These are phyloP conservation scores for Regulus satrapa DNA, from an alignment of 2,113 vertebrate species.

Conservation along the genomic window DNA sequence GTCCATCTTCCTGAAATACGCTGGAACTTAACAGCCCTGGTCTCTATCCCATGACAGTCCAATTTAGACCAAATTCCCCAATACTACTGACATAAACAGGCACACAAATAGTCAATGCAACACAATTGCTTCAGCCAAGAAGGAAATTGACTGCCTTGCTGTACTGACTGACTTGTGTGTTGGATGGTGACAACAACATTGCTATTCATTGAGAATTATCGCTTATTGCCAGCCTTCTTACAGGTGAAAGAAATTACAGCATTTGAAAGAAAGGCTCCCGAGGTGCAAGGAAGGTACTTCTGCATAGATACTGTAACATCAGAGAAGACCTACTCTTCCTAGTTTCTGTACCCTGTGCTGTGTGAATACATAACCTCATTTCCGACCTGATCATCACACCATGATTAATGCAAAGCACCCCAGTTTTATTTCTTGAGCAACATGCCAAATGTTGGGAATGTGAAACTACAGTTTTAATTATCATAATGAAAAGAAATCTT, in stretches of 20 bases:
- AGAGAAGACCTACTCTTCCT: neutral
- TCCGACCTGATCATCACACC: neutral
- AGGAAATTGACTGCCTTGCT: neutral
- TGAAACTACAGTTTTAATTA: neutral
- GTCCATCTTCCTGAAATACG: neutral
- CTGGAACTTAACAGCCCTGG: neutral
- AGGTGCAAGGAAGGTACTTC: neutral
- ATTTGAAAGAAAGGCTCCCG: neutral
- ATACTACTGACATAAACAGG: neutral
- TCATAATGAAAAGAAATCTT: neutral
- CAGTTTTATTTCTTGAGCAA: neutral
- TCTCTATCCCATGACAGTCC: neutral
- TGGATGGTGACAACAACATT: neutral
- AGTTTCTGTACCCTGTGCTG: neutral
- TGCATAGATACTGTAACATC: neutral
- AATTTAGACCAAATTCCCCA: neutral
- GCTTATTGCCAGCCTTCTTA: neutral
- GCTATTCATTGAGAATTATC: neutral
- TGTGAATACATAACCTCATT: neutral
- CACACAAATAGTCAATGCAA: neutral
- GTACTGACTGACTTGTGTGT: neutral
- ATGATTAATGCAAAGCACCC: neutral
- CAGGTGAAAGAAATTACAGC: neutral
- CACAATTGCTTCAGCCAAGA: neutral
- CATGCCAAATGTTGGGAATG: neutral